phyloP scores from a whole-genome alignment of 2,797 vertebrate genomes.

The Harpagifer antarcticus region DNA sequence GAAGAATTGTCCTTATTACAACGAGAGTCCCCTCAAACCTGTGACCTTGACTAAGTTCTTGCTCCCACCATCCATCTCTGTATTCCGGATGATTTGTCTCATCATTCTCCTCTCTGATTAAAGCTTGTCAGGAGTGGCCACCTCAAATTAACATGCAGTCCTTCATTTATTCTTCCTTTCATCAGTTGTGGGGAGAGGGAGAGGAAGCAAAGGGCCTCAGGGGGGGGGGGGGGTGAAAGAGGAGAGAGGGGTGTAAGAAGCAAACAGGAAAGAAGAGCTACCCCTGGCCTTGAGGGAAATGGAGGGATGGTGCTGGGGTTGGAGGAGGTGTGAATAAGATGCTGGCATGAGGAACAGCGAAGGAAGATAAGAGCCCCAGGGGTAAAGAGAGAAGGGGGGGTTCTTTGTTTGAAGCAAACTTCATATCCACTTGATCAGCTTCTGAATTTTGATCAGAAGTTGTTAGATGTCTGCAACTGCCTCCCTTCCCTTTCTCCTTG shows the following conservation, averaged over 20 bases:
- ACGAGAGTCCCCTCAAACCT: slow-evolving; percentile 2
- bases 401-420: slow-evolving; percentile 77
- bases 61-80: slow-evolving; percentile 11
- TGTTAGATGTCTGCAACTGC: slow-evolving; percentile 67
- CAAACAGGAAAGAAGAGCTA: slow-evolving; percentile 54
- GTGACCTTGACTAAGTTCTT: slow-evolving; percentile 49
- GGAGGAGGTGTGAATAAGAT: slow-evolving; percentile 61
- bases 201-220: slow-evolving; percentile 46
- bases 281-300: slow-evolving; percentile 59
- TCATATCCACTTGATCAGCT: slow-evolving; percentile 72
- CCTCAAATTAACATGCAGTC: slow-evolving; percentile 74
- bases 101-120: slow-evolving; percentile 67
- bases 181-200: slow-evolving; percentile 54
- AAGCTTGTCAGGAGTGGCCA: slow-evolving; percentile 69
- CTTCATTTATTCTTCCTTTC: slow-evolving; percentile 76
- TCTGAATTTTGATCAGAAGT: slow-evolving; percentile 72
- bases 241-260: slow-evolving; percentile 30
- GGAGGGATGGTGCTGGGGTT: slow-evolving; percentile 44
- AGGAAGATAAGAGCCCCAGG: slow-evolving; percentile 64
- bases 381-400: slow-evolving; percentile 40
- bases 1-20: background rate
- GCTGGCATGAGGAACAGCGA: slow-evolving; percentile 51
- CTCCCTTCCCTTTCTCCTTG: slow-evolving; percentile 32
- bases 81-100: slow-evolving; percentile 43
- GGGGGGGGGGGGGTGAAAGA: slow-evolving; percentile 26